phyloP scores from a whole-genome alignment of 2,797 vertebrate species.

The Falco cherrug region DNA sequence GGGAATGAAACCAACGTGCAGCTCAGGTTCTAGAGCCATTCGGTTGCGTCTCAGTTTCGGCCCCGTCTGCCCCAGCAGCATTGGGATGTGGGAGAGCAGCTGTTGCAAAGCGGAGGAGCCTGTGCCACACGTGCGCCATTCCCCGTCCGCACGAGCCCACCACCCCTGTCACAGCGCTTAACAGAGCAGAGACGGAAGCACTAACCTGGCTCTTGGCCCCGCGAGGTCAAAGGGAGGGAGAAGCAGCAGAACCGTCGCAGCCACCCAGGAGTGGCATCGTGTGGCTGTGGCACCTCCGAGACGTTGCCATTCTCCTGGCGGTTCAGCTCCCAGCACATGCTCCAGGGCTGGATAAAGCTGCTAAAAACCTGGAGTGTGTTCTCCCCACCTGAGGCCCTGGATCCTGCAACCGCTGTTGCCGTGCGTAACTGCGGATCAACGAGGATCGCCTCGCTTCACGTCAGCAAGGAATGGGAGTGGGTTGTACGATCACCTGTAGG shows the following conservation, averaged over 20 bases:
- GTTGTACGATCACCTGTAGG: neutral
- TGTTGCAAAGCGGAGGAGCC: neutral
- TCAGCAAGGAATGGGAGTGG: neutral
- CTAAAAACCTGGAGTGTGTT: neutral
- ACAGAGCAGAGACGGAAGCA: neutral
- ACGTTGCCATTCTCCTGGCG: neutral
- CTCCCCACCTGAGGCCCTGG: neutral
- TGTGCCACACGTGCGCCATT: neutral
- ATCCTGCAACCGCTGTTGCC: neutral
- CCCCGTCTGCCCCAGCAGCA: neutral
- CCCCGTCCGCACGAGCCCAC: neutral
- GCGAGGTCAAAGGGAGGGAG: neutral
- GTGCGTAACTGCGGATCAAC: accelerated
- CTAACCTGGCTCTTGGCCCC: neutral
- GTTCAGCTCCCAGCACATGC: neutral
- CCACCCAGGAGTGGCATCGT: neutral
- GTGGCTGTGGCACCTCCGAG: neutral
- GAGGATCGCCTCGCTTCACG: neutral
- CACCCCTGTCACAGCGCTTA: neutral
- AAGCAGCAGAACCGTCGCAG: neutral
- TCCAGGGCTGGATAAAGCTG: slow-evolving; percentile 40
- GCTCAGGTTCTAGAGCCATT: neutral
- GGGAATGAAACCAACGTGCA: neutral
- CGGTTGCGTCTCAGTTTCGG: neutral
- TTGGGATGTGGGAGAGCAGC: neutral